Base-by-base conservation (phyloP, 2,888 invertebrate genomes). In the Lepeophtheirus nordmannii region DNA sequence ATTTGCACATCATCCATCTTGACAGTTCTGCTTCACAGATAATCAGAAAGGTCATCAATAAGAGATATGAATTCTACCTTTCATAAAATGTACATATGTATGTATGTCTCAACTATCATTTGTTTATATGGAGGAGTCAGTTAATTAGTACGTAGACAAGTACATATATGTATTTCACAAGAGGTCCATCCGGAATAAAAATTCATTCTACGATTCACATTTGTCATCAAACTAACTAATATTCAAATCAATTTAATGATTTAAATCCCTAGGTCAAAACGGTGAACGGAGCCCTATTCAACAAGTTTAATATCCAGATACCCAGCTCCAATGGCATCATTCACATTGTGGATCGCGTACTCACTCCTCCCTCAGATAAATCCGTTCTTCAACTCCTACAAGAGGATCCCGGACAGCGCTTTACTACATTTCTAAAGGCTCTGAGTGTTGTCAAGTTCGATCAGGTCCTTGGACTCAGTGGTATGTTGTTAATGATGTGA, bases 1-100 rank as follows among this genome's bases (percentile, higher is more conserved):
- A 30, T 30, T 30, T 7, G 30, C 30, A 30, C 30, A 30, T n/a
- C n/a, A 14, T 46, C 17, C 53, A 46, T 46, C 53, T 46, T 46
- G 53, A 46, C 53, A 46, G 53, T 46, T 17, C 14, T 46, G 53
- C 53, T 46, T 46, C 53, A 46, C 53, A 17, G 53, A 46, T 46
- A 46, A 46, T 46, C 53, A 46, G 3, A n/a, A 46, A 46, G 53
- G 53, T 46, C 53, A 46, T 46, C 53, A 30, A n/a, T 41, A 14
- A 41, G 11, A 41, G 14, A 11, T 41, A 11, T 41, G 41, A 11
- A 10, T 41, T 41, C 53, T 46, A 5, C 53, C 2, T 46, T 46
- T 46, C 53, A n/a, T 46, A 7, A 7, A 30, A 30, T 30, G 30
- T 30, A 30, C 7, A n/a, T n/a, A n/a, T n/a, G n/a, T n/a, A n/a